Conservation (phyloP, 1,140 invertebrate species). For the Psilanteris sp. region DNA sequence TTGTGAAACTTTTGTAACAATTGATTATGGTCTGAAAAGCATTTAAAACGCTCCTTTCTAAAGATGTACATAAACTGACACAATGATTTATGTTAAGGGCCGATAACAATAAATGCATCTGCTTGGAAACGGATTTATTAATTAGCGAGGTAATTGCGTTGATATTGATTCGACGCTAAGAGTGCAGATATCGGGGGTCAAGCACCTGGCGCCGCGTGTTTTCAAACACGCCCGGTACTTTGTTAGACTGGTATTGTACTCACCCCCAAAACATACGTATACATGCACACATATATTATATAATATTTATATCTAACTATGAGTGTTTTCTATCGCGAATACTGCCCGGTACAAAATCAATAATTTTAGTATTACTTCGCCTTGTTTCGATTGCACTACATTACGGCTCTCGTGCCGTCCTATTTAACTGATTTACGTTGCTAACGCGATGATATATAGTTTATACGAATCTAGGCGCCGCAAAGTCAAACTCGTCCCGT, state of each 20-base stretch:
- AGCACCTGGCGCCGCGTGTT: constrained; percentile 28
- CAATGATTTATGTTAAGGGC: not conserved
- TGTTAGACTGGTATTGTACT: constrained; percentile 38
- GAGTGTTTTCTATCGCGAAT: constrained; percentile 55
- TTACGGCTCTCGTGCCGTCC: constrained; percentile 36
- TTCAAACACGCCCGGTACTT: constrained; percentile 27
- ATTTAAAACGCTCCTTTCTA: not conserved
- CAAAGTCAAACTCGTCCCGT: constrained; percentile 6
- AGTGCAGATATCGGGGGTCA: constrained; percentile 48
- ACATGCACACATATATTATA: constrained; percentile 27
- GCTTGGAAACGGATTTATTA: constrained; percentile 12
- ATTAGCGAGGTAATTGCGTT: constrained; percentile 42
- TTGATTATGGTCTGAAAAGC: too few relatives aligned
- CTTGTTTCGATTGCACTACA: constrained; percentile 51
- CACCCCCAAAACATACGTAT: constrained; percentile 13
- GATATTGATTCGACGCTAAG: constrained; percentile 46
- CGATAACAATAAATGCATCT: constrained; percentile 8
- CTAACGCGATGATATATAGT: constrained; percentile 48
- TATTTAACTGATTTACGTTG: constrained; percentile 59
- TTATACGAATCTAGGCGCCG: constrained; percentile 34
- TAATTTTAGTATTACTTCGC: constrained; percentile 49
- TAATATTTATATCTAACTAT: constrained; percentile 52
- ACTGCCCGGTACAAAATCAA: constrained; percentile 41
- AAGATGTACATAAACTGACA: not conserved
- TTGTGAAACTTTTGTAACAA: too few relatives aligned